Evolutionary conservation across 2,888 invertebrate species (phyloP).

Genomic region (Barypeithes pellucidus): DNA sequence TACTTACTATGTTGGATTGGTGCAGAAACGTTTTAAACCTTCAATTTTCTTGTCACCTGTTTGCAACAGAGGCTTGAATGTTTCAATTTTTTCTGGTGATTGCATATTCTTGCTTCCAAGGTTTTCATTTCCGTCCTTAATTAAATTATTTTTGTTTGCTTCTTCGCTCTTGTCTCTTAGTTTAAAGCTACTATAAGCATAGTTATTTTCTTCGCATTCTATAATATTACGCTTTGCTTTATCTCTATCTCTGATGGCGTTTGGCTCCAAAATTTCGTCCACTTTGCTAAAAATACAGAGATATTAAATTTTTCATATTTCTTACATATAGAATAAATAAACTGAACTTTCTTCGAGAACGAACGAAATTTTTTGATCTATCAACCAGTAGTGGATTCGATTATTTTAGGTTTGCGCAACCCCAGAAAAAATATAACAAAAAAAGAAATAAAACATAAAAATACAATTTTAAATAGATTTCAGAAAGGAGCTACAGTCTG

Average conservation of each 20-base stretch:
- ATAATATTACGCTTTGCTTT: slow-evolving; percentile 1
- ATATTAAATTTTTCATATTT: too few species aligned
- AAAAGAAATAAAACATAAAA: too few species aligned
- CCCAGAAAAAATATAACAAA: too few species aligned
- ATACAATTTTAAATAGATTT: too few species aligned
- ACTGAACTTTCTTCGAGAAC: too few species aligned
- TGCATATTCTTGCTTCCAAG: not conserved
- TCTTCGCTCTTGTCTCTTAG: slow-evolving; percentile 6
- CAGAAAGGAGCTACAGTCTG: too few species aligned
- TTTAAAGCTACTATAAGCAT: not conserved
- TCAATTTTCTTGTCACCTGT: not conserved
- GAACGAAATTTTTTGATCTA: too few species aligned
- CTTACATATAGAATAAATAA: too few species aligned
- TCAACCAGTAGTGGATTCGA: too few species aligned
- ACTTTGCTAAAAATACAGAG: not conserved
- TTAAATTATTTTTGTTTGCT: not conserved
- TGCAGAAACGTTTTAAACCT: slow-evolving; percentile 9
- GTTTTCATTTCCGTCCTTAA: not conserved
- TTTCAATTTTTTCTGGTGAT: not conserved
- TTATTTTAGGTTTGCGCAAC: too few species aligned
- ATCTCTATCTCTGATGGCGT: not conserved
- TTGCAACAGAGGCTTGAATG: not conserved
- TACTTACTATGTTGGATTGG: slow-evolving; percentile 39
- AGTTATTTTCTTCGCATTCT: not conserved
- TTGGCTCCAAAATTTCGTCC: not conserved